Conservation (phyloP, 2,888 invertebrate species). For the Octodonta nipae region DNA sequence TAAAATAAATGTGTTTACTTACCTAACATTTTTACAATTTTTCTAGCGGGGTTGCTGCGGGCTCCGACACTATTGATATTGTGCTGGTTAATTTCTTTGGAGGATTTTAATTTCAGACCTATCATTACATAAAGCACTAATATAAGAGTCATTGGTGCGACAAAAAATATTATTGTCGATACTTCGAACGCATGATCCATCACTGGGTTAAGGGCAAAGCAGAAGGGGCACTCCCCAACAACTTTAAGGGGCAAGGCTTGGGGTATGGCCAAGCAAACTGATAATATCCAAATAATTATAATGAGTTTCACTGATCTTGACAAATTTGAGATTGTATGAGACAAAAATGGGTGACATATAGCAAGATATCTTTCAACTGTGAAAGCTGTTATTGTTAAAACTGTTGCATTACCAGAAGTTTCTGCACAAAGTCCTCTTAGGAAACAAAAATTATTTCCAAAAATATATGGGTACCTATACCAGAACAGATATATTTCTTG, state of each 20-base stretch:
- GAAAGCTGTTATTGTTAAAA: slow-evolving; percentile 54
- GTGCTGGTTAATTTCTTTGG: slow-evolving; percentile 25
- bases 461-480: slow-evolving; percentile 63
- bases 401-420: slow-evolving; percentile 65
- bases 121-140: slow-evolving; percentile 68
- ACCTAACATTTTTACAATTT: slow-evolving; percentile 48
- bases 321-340: slow-evolving; percentile 77
- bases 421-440: slow-evolving; percentile 67
- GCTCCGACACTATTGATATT: slow-evolving; percentile 20
- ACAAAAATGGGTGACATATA: slow-evolving; percentile 53
- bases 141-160: slow-evolving; percentile 76
- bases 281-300: slow-evolving; percentile 64
- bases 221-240: slow-evolving; percentile 27
- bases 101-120: slow-evolving; percentile 55
- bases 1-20: no score
- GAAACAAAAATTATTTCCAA: slow-evolving; percentile 68
- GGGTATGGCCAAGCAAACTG: slow-evolving; percentile 59
- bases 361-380: slow-evolving; percentile 59
- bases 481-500: slow-evolving; percentile 69
- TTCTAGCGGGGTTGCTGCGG: slow-evolving; percentile 31
- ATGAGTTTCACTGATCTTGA: slow-evolving; percentile 73
- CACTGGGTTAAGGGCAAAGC: slow-evolving; percentile 19
- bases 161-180: slow-evolving; percentile 70
- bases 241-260: slow-evolving; percentile 47
- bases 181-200: slow-evolving; percentile 63